Evolutionary conservation across 2,113 vertebrate genomes (phyloP).

Genomic region (Camelus dromedarius): DNA sequence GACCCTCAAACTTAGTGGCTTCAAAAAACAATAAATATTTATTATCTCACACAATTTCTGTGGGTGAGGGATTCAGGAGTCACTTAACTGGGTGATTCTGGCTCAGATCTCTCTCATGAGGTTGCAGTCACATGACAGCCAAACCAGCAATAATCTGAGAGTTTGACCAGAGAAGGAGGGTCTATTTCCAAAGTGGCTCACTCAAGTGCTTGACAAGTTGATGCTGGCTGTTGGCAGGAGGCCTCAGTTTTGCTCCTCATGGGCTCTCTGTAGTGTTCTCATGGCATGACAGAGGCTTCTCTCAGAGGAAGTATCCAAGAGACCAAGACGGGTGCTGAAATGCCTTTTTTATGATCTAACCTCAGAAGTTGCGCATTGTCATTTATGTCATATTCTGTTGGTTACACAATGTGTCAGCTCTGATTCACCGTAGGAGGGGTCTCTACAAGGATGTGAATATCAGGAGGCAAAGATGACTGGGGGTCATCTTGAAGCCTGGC

Average conservation of each 20-base stretch:
- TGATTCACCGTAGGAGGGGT: not conserved
- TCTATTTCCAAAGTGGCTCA: not conserved
- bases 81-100: not conserved
- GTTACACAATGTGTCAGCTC: not conserved
- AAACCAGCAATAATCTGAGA: not conserved
- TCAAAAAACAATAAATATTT: not conserved
- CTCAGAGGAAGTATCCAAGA: not conserved
- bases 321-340: not conserved
- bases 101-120: not conserved
- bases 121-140: not conserved
- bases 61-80: not conserved
- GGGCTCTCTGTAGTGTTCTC: not conserved
- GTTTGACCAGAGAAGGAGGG: not conserved
- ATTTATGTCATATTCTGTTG: not conserved
- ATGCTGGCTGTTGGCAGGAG: not conserved
- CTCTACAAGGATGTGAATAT: not conserved
- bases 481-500: not conserved
- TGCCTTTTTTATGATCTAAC: not conserved
- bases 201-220: not conserved
- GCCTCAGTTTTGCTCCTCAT: not conserved
- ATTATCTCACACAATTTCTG: not conserved
- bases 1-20: not conserved
- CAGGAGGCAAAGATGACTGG: not conserved
- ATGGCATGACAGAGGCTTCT: not conserved
- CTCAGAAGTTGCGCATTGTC: not conserved